A percentile compares a stretch with the other conserved stretches of the same genome.
These are phyloP conservation scores for Embiotoca jacksoni DNA, from an alignment of 2,113 vertebrate species.

Conservation along the genomic window DNA sequence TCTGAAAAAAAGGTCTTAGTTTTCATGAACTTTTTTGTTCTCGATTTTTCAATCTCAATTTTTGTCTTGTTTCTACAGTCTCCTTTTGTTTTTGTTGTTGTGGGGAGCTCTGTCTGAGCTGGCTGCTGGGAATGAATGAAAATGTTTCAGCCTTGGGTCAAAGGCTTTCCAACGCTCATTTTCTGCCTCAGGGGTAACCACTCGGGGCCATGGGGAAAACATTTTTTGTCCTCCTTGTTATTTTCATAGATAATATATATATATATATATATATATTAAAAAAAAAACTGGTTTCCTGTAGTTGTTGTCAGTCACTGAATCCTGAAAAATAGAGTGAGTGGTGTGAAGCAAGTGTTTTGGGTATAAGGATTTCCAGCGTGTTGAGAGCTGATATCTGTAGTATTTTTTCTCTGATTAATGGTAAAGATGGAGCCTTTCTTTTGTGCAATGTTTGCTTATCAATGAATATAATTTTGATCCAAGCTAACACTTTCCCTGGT, in stretches of 20 bases:
- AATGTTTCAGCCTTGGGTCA: constrained; percentile 64
- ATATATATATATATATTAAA: neutral
- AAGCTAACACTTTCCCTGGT: no score
- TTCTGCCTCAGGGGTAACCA: constrained; percentile 44
- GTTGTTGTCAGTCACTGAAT: constrained; percentile 23
- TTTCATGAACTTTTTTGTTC: constrained; percentile 3
- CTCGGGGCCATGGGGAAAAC: constrained; percentile 32
- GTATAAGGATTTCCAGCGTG: neutral
- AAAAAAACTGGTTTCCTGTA: constrained; percentile 24
- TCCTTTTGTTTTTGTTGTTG: constrained; percentile 23
- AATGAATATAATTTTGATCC: neutral
- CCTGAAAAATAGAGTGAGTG: constrained; percentile 11
- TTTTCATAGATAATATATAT: constrained; percentile 44
- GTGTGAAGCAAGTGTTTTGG: constrained; percentile 6
- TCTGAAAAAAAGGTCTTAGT: constrained; percentile 1
- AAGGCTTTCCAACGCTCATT: constrained; percentile 60
- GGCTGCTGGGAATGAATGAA: constrained; percentile 52
- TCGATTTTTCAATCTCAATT: neutral
- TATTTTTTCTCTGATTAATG: constrained; percentile 13
- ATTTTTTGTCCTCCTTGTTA: constrained; percentile 37
- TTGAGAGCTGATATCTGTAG: neutral
- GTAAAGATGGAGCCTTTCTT: neutral
- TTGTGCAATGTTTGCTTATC: neutral
- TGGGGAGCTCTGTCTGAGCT: constrained; percentile 3
- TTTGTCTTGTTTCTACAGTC: constrained; percentile 5